Evolutionary conservation across 23 tunicate species (phyloP), one percentile per base, ranked within the genome.

Genomic region (Styela clava): DNA sequence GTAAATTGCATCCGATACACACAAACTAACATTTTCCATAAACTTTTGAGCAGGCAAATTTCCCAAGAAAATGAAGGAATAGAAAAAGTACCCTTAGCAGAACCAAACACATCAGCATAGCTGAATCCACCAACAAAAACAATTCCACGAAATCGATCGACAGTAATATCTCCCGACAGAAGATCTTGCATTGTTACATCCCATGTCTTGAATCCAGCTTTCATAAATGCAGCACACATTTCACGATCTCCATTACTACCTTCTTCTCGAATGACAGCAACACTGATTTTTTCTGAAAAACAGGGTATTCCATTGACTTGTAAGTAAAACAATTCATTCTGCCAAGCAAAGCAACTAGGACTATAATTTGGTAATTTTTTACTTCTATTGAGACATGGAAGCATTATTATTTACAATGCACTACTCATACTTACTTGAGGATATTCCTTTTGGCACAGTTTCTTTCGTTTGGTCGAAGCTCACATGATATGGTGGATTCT

Each of bases 101-200:
- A 91, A 0, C 97, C 97, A 52, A 86, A 76, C 25, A 91, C 97
- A 35, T 91, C 97, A 30, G 91, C 97, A 37, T 86, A 91, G 62
- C 97, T 91, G 33, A 91, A 91, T 16, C 97, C 97, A 22, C 97
- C 97, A 32, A 91, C 97, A 74, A 91, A 91, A 22, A 79, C 97
- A 25, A 91, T 51, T 9, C 97, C 97, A 31, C 91, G 69, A 74
- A 91, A 91, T 24, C 78, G 84, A 73, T 83, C 85, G 78, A 91
- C 64, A 21, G 86, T 79, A 3, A 86, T 77, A 24, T 74, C 34
- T 20, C 87, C 87, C 5, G 62, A 37, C 3, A 91, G 61, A 16
- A 91, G 68, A 74, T 91, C 97, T 74, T 87, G 85, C 97, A 91
- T 91, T 22, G 97, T 91, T 24, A 91, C 84, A 69, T 91, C 97